Evolutionary conservation across 2,797 vertebrate species (phyloP).

Genomic region (Rhinatrema bivittatum): DNA sequence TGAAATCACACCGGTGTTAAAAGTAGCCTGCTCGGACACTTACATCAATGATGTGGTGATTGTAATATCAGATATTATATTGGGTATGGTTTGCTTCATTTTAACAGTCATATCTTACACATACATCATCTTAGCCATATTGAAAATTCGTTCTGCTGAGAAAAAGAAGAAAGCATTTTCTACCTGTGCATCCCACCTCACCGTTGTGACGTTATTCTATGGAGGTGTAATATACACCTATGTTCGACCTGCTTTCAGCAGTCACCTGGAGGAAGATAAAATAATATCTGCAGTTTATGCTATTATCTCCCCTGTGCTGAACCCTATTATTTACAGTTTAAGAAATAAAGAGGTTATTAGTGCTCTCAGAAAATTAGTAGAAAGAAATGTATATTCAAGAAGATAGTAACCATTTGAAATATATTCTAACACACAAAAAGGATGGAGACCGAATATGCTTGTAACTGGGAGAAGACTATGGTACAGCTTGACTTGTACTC

Average conservation of each 20-base stretch:
- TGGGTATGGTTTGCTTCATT: slow-evolving; percentile 6
- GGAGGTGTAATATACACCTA: slow-evolving; percentile 6
- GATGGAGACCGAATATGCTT: too few species aligned
- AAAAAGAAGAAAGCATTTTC: slow-evolving; percentile 8
- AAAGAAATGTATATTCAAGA: too few species aligned
- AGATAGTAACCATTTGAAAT: too few species aligned
- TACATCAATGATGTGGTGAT: slow-evolving; percentile 8
- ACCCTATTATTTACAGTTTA: slow-evolving; percentile 18
- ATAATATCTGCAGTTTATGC: slow-evolving; percentile 12
- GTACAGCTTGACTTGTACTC: too few species aligned
- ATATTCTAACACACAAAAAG: too few species aligned
- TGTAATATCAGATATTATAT: slow-evolving; percentile 8
- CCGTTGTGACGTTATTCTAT: slow-evolving; percentile 8
- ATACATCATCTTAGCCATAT: slow-evolving; percentile 9
- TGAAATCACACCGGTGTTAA: slow-evolving; percentile 17
- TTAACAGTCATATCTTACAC: slow-evolving; percentile 7
- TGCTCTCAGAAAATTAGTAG: slow-evolving; percentile 1
- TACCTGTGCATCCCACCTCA: slow-evolving; percentile 4
- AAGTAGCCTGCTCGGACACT: slow-evolving; percentile 12
- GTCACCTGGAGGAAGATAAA: slow-evolving; percentile 7
- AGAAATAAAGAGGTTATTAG: slow-evolving; percentile 15
- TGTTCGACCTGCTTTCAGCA: slow-evolving; percentile 4
- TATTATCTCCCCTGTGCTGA: slow-evolving; percentile 10
- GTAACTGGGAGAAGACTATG: too few species aligned
- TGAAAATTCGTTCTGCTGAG: slow-evolving; percentile 6